phyloP scores from a whole-genome alignment of 2,113 vertebrate species.

The Nycticorax nycticorax region DNA sequence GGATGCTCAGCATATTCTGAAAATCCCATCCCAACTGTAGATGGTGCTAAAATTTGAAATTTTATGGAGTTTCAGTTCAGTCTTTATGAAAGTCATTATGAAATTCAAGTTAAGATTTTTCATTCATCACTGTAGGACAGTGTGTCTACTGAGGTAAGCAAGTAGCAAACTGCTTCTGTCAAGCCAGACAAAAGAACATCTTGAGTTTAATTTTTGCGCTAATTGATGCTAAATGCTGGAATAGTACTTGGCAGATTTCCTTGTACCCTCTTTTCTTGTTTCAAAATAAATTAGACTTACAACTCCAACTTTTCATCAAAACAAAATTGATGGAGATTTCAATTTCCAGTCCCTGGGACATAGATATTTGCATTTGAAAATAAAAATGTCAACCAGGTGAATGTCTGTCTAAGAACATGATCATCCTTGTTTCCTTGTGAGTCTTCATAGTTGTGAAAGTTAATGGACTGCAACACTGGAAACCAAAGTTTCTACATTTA shows the following conservation, averaged over 20 bases:
- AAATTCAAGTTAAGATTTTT: neutral
- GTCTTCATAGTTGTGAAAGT: neutral
- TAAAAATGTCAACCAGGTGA: neutral
- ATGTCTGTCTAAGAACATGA: neutral
- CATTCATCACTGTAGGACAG: fast-evolving
- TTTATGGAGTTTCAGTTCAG: neutral
- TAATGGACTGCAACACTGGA: neutral
- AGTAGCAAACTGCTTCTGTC: neutral
- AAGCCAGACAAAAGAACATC: neutral
- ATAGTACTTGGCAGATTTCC: neutral
- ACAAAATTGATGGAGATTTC: neutral
- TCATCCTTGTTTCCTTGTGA: neutral
- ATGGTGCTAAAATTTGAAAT: neutral
- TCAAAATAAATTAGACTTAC: neutral
- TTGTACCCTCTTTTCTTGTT: neutral
- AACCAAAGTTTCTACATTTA: neutral
- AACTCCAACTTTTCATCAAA: neutral
- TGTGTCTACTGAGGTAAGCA: neutral
- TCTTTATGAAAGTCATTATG: neutral
- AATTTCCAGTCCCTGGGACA: neutral
- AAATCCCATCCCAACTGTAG: neutral
- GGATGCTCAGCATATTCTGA: neutral
- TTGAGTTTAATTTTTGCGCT: neutral
- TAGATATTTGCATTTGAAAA: neutral
- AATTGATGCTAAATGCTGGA: neutral